These are phyloP conservation scores for Dendropsophus ebraccatus DNA, from an alignment of 2,113 vertebrate genomes.

Conservation along the genomic window DNA sequence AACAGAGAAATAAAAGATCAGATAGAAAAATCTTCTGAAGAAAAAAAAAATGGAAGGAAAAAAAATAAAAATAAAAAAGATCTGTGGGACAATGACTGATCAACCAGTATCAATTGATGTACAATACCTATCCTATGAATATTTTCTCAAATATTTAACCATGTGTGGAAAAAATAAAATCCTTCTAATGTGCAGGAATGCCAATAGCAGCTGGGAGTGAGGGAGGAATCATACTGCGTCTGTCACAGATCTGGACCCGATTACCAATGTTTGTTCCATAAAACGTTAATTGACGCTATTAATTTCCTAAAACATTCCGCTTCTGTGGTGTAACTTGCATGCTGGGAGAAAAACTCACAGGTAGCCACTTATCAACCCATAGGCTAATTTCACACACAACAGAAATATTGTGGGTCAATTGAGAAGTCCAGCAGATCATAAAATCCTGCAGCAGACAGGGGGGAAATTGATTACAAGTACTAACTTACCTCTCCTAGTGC, in stretches of 20 bases:
- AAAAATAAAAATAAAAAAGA: too few species aligned
- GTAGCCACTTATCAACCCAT: too few species aligned
- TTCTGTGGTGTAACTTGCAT: constrained; percentile 51
- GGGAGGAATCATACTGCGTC: constrained; percentile 48
- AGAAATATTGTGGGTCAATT: too few species aligned
- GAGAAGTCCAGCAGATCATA: too few species aligned
- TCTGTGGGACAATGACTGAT: too few species aligned
- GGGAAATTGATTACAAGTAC: too few species aligned
- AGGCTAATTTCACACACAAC: too few species aligned
- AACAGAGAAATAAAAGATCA: too few species aligned
- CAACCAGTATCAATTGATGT: not conserved
- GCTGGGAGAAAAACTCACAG: not conserved
- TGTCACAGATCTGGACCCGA: constrained; percentile 47
- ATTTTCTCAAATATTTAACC: not conserved
- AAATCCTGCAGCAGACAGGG: too few species aligned
- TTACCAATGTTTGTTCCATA: constrained; percentile 53
- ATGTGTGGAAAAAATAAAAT: constrained; percentile 21
- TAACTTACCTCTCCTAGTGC: too few species aligned
- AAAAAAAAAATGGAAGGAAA: too few species aligned
- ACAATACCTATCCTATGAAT: not conserved
- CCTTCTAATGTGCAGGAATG: constrained; percentile 9
- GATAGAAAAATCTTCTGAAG: too few species aligned
- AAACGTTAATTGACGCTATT: constrained; percentile 47
- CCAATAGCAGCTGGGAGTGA: constrained; percentile 50
- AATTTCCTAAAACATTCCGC: constrained; percentile 43